These are phyloP conservation scores for Dilophus febrilis DNA, from an alignment of 2,888 invertebrate species.

Conservation along the genomic window DNA sequence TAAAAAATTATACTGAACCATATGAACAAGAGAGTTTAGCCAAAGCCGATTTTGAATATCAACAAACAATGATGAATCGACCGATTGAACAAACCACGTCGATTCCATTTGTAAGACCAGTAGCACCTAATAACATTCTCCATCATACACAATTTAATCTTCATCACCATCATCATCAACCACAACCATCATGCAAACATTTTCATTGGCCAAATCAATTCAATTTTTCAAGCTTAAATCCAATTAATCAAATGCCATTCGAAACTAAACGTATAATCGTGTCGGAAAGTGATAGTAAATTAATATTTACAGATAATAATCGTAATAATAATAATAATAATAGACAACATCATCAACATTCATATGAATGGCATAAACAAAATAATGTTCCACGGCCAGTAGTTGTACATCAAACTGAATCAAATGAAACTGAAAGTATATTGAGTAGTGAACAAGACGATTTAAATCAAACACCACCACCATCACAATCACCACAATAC, in stretches of 20 bases:
- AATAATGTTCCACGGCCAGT: no score
- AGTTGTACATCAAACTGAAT: neutral
- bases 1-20: neutral
- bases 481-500: no score
- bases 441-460: neutral
- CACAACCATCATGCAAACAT: no score
- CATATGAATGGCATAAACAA: no score
- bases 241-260: no score
- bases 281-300: neutral
- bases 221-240: no score
- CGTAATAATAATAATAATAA: no score
- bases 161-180: no score
- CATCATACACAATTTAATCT: no score
- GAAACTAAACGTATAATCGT: neutral
- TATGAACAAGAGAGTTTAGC: constrained; percentile 2
- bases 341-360: neutral
- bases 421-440: neutral
- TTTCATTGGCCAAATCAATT: no score
- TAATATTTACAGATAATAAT: neutral
- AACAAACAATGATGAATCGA: neutral
- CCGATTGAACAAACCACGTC: neutral
- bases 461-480: neutral
- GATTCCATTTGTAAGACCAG: neutral
- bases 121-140: neutral
- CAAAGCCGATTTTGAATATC: neutral